phyloP scores from a whole-genome alignment of 2,797 vertebrate species.

The Myotis planiceps region DNA sequence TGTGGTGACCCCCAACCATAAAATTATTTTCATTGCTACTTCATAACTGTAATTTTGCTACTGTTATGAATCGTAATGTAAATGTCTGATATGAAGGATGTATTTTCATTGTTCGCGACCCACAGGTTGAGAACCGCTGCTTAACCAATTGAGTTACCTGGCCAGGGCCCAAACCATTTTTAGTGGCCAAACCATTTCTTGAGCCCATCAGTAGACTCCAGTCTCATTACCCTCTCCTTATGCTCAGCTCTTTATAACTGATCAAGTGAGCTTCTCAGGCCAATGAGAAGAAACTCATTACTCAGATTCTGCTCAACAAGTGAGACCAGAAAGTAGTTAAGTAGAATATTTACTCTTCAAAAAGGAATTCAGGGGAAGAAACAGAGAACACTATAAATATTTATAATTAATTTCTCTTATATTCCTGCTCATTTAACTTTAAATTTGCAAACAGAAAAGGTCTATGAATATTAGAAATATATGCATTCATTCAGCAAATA shows the following conservation, averaged over 20 bases:
- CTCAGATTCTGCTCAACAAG: neutral
- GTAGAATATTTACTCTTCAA: neutral
- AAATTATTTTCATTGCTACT: too few relatives aligned
- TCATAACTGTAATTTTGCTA: too few relatives aligned
- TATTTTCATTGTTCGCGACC: too few relatives aligned
- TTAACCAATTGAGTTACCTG: neutral
- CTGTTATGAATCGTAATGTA: too few relatives aligned
- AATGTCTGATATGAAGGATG: too few relatives aligned
- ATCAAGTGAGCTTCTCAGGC: neutral
- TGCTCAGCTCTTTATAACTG: neutral
- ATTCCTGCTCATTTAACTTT: neutral
- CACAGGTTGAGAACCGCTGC: too few relatives aligned
- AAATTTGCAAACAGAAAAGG: neutral
- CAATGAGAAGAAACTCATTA: neutral
- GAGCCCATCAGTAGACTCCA: neutral
- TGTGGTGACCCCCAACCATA: too few relatives aligned
- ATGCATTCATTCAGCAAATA: neutral
- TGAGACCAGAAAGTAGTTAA: neutral
- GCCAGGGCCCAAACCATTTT: neutral
- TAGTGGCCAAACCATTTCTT: neutral
- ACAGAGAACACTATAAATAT: neutral
- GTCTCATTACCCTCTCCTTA: neutral
- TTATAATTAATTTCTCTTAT: neutral
- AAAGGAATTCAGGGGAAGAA: neutral
- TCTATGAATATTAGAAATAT: neutral